phyloP scores from a whole-genome alignment of 2,113 vertebrate species.

The Chamaea fasciata region DNA sequence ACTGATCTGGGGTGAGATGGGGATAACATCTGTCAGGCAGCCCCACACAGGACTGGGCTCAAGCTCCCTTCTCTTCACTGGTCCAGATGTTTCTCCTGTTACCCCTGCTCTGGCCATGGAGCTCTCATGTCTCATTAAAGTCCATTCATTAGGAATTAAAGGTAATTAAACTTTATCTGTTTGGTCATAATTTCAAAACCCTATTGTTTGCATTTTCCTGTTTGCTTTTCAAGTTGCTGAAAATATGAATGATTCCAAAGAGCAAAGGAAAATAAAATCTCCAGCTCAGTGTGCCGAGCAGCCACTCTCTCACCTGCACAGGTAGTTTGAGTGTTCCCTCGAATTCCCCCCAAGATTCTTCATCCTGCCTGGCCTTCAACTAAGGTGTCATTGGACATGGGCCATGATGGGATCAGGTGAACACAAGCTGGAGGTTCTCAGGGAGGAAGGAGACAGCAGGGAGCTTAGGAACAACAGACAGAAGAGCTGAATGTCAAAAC shows the following conservation, averaged over 20 bases:
- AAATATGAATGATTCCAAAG: constrained; percentile 24
- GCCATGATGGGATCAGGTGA: accelerated
- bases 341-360: accelerated
- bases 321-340: accelerated
- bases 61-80: not conserved
- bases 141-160: not conserved
- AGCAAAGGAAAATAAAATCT: not conserved
- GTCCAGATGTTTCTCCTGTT: not conserved
- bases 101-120: not conserved
- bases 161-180: constrained; percentile 16
- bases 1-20: not conserved
- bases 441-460: accelerated
- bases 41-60: not conserved
- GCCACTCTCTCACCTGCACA: not conserved
- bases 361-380: not conserved
- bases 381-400: accelerated
- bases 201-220: constrained; percentile 5
- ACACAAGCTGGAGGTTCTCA: not conserved
- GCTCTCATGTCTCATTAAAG: not conserved
- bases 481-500: not conserved
- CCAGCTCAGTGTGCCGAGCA: not conserved
- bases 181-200: not conserved
- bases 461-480: not conserved
- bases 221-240: constrained; percentile 17
- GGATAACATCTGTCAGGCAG: accelerated